Base-by-base conservation (phyloP, 2,113 vertebrate genomes). In the Copsychus sechellarum region DNA sequence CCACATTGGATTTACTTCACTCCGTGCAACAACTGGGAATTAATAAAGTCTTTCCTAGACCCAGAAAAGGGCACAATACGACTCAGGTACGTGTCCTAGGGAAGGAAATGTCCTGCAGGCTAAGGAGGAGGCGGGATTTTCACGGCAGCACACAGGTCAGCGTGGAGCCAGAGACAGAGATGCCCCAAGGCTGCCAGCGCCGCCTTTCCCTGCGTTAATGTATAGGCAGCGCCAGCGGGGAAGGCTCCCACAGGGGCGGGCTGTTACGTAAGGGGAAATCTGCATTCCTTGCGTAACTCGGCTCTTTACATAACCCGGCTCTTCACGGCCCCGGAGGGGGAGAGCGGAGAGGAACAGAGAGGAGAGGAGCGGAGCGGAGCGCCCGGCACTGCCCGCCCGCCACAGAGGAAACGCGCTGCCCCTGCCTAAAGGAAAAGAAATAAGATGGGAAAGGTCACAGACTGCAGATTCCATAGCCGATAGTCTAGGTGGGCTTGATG, bases 181-280 rank as follows among this genome's bases (percentile, higher is more conserved):
- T 4, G 12, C 26, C 11, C 28, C 40, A 9, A 7, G 2, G 51
- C 25, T 1, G 20, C 28, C 17, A 24, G 34, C 18, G 4, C 11
- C 2, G 12, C 38, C 57, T 24, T 26, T 6, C 65, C 22, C 51
- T 29, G 40, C 28, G 8, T 38, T 48, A 10, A 62, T 10, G 65
- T 14, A 42, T 2, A 14, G 18, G 5, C 54, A 22, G 54, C 28
- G 21, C 15, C 23, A 11, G 20, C 7, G 23, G 61, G 57, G 77
- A 31, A 48, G 66, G 4, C 51, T 62, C 33, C 8, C 47, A 8
- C 4, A 72, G 92, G 38, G 73, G 24, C 3, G 21, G 29, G 48
- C 21, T 5, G 31, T 95, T 96, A 95, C 9, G 33, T 78, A 93
- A 97, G 81, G 72, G 83, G 78, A 96, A 84, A 93, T 79, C 88